Evolutionary conservation across 2,797 vertebrate genomes (phyloP).

Genomic region (Nasua narica): DNA sequence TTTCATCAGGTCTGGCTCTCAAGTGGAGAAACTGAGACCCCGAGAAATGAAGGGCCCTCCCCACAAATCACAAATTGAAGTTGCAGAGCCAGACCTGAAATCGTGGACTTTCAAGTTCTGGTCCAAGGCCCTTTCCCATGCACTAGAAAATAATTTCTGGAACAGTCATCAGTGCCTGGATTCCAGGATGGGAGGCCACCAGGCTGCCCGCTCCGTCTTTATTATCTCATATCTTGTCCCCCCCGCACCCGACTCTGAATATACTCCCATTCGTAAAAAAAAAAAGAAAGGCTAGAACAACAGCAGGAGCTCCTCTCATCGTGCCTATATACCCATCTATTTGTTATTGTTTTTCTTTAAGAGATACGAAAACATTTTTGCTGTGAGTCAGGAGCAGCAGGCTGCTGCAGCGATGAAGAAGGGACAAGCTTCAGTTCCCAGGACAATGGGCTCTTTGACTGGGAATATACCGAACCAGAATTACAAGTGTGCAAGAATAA

Average conservation of each 20-base stretch:
- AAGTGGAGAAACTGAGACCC: not conserved
- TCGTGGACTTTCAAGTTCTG: accelerated
- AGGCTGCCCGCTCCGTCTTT: not conserved
- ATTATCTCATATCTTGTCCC: not conserved
- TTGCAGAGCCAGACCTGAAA: not conserved
- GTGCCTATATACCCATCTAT: not conserved
- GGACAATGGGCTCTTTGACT: conserved; percentile 79
- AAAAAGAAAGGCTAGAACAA: not conserved
- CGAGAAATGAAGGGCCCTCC: not conserved
- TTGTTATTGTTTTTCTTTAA: not conserved
- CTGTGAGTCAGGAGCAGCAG: not conserved
- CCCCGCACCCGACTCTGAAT: not conserved
- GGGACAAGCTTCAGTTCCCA: conserved; percentile 34
- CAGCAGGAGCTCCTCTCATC: too few relatives aligned
- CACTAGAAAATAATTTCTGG: not conserved
- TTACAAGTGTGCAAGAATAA: conserved; percentile 82
- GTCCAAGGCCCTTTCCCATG: not conserved
- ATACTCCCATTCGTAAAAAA: not conserved
- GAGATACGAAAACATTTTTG: not conserved
- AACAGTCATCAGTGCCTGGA: not conserved
- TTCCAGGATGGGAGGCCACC: not conserved
- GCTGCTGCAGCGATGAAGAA: not conserved
- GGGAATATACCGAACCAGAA: conserved; percentile 77
- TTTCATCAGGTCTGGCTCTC: not conserved
- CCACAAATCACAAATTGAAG: not conserved